Evolutionary conservation across 2,888 invertebrate species (phyloP).

Genomic region (Acholoe squamosa): DNA sequence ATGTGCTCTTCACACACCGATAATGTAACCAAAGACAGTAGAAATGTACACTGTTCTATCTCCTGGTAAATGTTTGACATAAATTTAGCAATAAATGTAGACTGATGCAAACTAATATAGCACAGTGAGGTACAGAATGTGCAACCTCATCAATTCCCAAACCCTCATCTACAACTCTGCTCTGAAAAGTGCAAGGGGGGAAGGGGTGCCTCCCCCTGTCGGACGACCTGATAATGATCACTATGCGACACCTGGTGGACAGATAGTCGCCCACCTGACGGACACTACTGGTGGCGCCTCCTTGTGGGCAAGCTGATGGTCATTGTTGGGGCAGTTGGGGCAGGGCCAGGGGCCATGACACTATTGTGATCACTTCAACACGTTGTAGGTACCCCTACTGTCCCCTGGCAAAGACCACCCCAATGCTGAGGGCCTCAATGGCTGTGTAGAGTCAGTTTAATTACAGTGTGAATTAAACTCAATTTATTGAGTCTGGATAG

Average conservation of each 20-base stretch:
- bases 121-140: too few species aligned
- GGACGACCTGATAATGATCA: slow-evolving; percentile 22
- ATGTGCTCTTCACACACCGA: too few species aligned
- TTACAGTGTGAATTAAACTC: slow-evolving; percentile 42
- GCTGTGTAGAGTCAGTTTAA: background rate
- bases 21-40: too few species aligned
- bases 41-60: too few species aligned
- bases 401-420: background rate
- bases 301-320: background rate
- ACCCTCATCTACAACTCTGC: too few species aligned
- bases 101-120: too few species aligned
- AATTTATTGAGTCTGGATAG: slow-evolving; percentile 39
- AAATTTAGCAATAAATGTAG: too few species aligned
- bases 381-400: background rate
- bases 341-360: slow-evolving; percentile 36
- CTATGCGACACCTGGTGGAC: background rate
- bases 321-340: slow-evolving; percentile 27
- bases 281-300: background rate
- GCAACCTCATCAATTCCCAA: too few species aligned
- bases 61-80: too few species aligned
- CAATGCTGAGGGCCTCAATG: background rate
- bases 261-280: slow-evolving; percentile 38
- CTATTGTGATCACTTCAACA: slow-evolving; percentile 60
- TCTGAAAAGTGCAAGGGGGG: too few species aligned
- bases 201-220: background rate